These are phyloP conservation scores for Pristiophorus japonicus DNA, from an alignment of 2,113 vertebrate genomes.

Conservation along the genomic window DNA sequence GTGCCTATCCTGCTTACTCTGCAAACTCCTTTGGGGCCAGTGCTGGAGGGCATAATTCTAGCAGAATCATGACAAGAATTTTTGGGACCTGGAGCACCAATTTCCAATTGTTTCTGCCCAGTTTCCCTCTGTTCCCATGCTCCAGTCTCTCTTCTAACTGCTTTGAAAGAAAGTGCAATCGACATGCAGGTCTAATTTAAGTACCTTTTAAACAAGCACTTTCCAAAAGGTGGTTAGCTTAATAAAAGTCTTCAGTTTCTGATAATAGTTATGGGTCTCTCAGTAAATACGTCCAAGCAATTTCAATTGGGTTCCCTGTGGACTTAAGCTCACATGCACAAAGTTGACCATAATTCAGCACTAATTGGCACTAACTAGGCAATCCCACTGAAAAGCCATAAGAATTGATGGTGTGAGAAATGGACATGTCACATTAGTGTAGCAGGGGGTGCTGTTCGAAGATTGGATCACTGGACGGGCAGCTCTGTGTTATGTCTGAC, in stretches of 20 bases:
- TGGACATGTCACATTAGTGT: not conserved
- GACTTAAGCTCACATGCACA: not conserved
- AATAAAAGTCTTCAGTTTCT: not conserved
- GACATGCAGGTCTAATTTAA: not conserved
- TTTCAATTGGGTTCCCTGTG: not conserved
- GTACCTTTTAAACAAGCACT: not conserved
- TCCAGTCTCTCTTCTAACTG: not conserved
- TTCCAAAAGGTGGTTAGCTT: not conserved
- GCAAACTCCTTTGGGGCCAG: not conserved
- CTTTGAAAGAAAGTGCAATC: not conserved
- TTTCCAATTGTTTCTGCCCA: not conserved
- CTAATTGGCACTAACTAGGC: not conserved
- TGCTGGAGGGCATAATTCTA: not conserved
- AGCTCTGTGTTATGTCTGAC: not conserved
- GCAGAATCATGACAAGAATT: not conserved
- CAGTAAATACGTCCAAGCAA: not conserved
- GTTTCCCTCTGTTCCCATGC: not conserved
- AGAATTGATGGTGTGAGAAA: not conserved
- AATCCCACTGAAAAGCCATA: not conserved
- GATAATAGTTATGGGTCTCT: not conserved
- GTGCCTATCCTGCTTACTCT: not conserved
- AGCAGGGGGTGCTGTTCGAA: not conserved
- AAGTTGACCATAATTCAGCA: not conserved
- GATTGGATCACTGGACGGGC: not conserved
- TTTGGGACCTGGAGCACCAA: not conserved